A percentile compares a stretch with the other conserved stretches of the same genome.
These are phyloP conservation scores for Scophthalmus maximus DNA, from an alignment of 2,113 vertebrate species.

Conservation along the genomic window DNA sequence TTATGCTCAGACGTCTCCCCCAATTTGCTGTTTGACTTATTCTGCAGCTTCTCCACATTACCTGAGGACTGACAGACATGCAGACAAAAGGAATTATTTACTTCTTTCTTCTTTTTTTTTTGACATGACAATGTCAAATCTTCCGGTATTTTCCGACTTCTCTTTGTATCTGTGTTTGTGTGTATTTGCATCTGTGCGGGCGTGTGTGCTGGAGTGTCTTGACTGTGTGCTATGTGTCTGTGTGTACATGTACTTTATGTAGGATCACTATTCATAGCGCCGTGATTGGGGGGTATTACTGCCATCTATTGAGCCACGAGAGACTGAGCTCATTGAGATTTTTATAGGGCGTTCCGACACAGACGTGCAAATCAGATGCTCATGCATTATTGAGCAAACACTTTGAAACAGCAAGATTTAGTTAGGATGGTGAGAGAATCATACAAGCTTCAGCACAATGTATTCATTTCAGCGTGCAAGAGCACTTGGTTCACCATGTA, in stretches of 20 bases:
- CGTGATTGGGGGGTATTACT: slow-evolving; percentile 85
- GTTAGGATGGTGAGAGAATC: slow-evolving; percentile 25
- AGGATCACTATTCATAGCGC: slow-evolving; percentile 66
- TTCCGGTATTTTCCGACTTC: slow-evolving; percentile 43
- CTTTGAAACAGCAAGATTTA: slow-evolving; percentile 42
- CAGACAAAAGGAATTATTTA: slow-evolving; percentile 40
- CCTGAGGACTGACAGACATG: slow-evolving; percentile 60
- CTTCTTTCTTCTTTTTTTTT: slow-evolving; percentile 48
- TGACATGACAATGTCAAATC: no score
- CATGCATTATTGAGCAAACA: slow-evolving; percentile 61
- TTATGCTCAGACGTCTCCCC: slow-evolving; percentile 44
- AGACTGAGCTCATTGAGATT: slow-evolving; percentile 75
- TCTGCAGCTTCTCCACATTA: slow-evolving; percentile 49
- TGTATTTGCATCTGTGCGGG: slow-evolving; percentile 7
- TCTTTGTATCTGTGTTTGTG: slow-evolving; percentile 26
- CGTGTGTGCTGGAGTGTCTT: neutral
- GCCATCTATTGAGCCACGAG: slow-evolving; percentile 86
- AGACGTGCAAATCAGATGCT: slow-evolving; percentile 64
- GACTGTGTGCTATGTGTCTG: slow-evolving; percentile 16
- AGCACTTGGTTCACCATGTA: slow-evolving; percentile 25
- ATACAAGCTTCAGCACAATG: slow-evolving; percentile 2
- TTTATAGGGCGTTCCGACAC: slow-evolving; percentile 51
- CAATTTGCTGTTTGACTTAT: slow-evolving; percentile 58
- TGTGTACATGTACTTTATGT: slow-evolving; percentile 52
- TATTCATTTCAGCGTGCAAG: slow-evolving; percentile 2